phyloP scores from a whole-genome alignment of 2,113 vertebrate genomes.

The Plecotus auritus region DNA sequence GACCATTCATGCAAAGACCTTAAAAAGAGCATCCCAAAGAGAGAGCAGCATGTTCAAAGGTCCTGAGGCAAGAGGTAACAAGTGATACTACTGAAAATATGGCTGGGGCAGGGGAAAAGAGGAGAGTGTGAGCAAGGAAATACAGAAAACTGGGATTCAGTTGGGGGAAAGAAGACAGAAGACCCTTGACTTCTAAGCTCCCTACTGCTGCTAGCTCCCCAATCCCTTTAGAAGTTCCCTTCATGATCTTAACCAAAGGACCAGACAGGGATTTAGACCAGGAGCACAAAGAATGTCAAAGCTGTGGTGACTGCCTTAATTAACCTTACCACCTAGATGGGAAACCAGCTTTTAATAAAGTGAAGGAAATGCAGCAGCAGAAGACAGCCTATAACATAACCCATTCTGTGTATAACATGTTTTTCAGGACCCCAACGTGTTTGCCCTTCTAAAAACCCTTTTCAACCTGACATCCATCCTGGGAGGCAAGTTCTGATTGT shows the following conservation, averaged over 20 bases:
- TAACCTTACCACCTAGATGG: background rate
- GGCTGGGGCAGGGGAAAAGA: background rate
- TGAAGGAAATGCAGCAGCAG: background rate
- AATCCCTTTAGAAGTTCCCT: background rate
- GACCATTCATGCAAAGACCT: background rate
- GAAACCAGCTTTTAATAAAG: background rate
- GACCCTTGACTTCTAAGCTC: background rate
- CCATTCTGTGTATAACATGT: fast-evolving
- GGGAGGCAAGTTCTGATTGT: background rate
- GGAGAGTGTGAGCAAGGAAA: background rate
- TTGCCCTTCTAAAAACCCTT: background rate
- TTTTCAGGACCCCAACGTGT: background rate
- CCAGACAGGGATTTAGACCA: background rate
- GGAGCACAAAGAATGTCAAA: background rate
- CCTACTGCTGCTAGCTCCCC: background rate
- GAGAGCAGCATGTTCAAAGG: background rate
- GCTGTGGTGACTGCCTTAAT: background rate
- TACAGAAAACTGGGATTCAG: background rate
- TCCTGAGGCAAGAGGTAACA: background rate
- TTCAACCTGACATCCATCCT: background rate
- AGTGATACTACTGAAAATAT: background rate
- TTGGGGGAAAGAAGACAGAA: background rate
- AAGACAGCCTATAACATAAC: background rate
- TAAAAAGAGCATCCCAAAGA: background rate
- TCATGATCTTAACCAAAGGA: background rate